Evolutionary conservation across 2,888 invertebrate genomes (phyloP), one percentile per base, ranked within the genome.

Genomic region (Chaetogeoica ovagalla): DNA sequence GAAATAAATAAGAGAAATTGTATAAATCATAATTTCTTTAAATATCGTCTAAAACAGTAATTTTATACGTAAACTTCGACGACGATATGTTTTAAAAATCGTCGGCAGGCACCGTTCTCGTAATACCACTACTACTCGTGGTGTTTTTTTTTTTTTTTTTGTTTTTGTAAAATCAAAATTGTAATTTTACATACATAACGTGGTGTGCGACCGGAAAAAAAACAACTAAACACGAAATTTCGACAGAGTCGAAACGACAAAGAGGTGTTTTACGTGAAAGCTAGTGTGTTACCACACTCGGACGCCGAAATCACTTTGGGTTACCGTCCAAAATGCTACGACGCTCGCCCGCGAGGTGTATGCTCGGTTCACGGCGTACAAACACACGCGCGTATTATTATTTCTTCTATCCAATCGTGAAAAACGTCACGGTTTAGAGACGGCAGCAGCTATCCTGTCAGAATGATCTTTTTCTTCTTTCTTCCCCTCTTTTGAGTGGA

Each of bases 221-320:
- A 55, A 55, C 11, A 55, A 7, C 55, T 4, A 8, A 30, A 43
- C 17, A 6, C 13, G 23, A 43, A 39, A 59, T 57, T 55, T 55
- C 43, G 57, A 19, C 21, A 68, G 1, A 55, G 37, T 43, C 23
- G 23, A 66, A 74, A 55, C 30, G 39, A 37, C 52, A 37, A 3
- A 75, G 66, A 76, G 30, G 68, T 57, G 75, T 76, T 76, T 68
- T 68, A 68, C 48, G 75, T 68, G 75, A 59, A 68, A 48, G 75
- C 68, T 30, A 48, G 66, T 59, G 68, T 68, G n/a, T n/a, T n/a
- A n/a, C 68, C 30, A 68, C 75, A 68, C 43, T 76, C 48, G 30
- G 57, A 57, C n/a, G n/a, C 66, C 63, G 23, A 66, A 59, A 57
- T 59, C 39, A 30, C 30, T 48, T n/a, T 48, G 43, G 59, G 66